Conservation (phyloP, 2,797 vertebrate genomes). For the Malacoctenus gilli region DNA sequence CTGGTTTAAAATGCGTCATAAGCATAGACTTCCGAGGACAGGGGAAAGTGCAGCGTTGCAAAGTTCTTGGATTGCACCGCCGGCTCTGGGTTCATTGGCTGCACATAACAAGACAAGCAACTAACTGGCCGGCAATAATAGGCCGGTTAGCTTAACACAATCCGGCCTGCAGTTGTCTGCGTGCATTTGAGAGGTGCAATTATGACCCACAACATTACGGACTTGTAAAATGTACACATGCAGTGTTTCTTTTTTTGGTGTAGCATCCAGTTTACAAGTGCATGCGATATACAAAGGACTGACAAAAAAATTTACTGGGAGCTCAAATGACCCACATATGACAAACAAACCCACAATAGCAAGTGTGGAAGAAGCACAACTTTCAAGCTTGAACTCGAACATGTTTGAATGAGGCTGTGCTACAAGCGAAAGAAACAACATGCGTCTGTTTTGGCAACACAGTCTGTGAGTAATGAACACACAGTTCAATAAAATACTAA, state of each 20-base stretch:
- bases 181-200: not conserved
- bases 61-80: slow-evolving; percentile 36
- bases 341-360: not conserved
- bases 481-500: slow-evolving; percentile 1
- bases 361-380: not conserved
- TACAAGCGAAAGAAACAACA: not conserved
- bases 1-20: slow-evolving; percentile 40
- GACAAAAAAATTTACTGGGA: too few relatives aligned
- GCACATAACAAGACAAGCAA: slow-evolving; percentile 18
- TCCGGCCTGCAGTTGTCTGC: not conserved
- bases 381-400: too few relatives aligned
- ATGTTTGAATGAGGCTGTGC: not conserved
- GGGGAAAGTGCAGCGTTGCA: slow-evolving; percentile 39
- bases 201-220: not conserved
- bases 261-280: not conserved
- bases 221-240: not conserved
- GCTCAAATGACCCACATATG: not conserved
- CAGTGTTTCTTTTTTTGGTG: not conserved
- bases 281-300: not conserved
- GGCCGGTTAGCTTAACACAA: slow-evolving; percentile 6
- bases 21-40: slow-evolving; percentile 15
- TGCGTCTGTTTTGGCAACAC: not conserved
- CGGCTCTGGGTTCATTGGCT: slow-evolving; percentile 36
- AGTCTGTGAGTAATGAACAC: not conserved
- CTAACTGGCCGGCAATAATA: slow-evolving; percentile 14